Conservation (phyloP, 92 coral and sea anemone genomes). For the Porites divaricata region DNA sequence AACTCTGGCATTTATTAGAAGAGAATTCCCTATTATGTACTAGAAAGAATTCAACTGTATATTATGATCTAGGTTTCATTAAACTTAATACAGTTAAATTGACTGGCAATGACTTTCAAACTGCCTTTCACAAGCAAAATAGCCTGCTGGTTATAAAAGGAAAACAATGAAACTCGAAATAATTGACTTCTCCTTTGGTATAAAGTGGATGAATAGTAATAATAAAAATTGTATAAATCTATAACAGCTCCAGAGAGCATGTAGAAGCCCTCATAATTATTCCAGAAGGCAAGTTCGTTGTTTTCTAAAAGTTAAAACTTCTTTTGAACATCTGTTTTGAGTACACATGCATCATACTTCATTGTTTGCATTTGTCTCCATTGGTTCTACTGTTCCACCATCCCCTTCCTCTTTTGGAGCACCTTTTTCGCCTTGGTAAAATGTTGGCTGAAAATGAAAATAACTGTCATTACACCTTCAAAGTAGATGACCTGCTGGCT, state of each 20-base stretch:
- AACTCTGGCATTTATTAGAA: no score
- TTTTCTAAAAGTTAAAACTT: no score
- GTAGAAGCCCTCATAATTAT: neutral
- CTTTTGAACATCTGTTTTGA: neutral
- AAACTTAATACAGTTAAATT: no score
- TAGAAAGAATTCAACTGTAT: no score
- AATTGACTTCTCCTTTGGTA: neutral
- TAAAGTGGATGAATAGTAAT: neutral
- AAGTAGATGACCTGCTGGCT: neutral
- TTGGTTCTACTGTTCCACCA: neutral
- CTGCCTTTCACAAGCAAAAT: neutral
- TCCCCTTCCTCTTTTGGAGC: conserved; percentile 4
- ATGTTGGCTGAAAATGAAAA: conserved; percentile 82
- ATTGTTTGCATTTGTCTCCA: conserved; percentile 3
- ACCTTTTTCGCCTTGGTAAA: conserved; percentile 61
- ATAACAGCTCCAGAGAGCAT: neutral
- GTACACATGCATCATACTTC: conserved; percentile 22
- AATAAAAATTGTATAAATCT: conserved; percentile 21
- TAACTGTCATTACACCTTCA: neutral
- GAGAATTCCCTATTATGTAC: no score
- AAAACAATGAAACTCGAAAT: neutral
- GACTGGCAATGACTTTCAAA: neutral
- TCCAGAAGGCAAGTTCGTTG: neutral
- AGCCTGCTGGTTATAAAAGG: neutral
- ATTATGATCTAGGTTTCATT: no score